Percentiles rank a stretch among this genome's conserved stretches.
Evolutionary conservation across 2,888 invertebrate species (phyloP).

Genomic region (Heteromyza rotundicornis): DNA sequence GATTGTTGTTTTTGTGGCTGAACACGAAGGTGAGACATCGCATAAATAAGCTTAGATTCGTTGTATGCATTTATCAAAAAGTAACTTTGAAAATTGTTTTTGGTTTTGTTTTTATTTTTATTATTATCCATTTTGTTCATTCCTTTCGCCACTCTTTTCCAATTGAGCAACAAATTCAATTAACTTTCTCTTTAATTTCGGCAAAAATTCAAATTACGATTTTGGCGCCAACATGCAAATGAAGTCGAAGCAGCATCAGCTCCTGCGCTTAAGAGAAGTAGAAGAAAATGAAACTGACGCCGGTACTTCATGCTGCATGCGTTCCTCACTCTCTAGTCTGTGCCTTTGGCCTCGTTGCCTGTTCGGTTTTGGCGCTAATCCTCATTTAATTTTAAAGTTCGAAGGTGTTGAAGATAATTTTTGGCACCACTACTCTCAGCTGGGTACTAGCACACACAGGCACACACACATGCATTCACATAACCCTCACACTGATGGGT

Average conservation of each 20-base stretch:
- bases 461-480: conserved; percentile 9
- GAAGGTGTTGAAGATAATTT: conserved; percentile 62
- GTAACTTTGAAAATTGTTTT: too few species aligned
- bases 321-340: conserved; percentile 14
- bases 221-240: conserved; percentile 9
- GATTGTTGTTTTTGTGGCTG: not conserved
- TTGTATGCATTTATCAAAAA: not conserved
- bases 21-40: not conserved
- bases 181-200: not conserved
- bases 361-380: conserved; percentile 53
- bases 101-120: too few species aligned
- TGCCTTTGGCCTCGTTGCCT: conserved; percentile 18
- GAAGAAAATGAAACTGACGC: not conserved
- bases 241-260: conserved; percentile 14
- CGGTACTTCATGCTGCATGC: conserved; percentile 14
- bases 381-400: conserved; percentile 62
- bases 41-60: not conserved
- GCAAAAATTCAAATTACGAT: not conserved
- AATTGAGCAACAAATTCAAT: not conserved
- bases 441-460: conserved; percentile 17
- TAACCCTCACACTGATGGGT: conserved; percentile 31
- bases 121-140: too few species aligned
- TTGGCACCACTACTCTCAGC: conserved; percentile 33
- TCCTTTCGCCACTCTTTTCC: not conserved
- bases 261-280: not conserved